Percentiles rank a stretch among this genome's conserved stretches.
phyloP scores from a whole-genome alignment of 1,140 invertebrate genomes.

The Hylyphantes graminicola region DNA sequence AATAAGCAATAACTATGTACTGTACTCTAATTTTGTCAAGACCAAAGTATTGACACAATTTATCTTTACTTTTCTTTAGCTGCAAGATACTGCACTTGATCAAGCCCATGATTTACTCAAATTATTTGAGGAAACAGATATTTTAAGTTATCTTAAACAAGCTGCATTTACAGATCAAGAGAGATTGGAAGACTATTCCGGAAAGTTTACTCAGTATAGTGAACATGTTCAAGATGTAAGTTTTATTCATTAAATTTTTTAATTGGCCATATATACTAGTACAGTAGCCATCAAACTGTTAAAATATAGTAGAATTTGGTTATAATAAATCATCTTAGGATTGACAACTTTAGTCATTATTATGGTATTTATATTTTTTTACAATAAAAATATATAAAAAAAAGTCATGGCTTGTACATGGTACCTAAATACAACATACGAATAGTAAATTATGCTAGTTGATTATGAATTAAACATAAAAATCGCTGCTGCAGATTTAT shows the following conservation, averaged over 20 bases:
- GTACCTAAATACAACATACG: no score
- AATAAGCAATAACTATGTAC: neutral
- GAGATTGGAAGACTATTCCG: constrained; percentile 81
- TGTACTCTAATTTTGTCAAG: neutral
- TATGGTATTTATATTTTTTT: no score
- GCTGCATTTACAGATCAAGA: constrained; percentile 84
- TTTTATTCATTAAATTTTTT: neutral
- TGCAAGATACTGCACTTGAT: constrained; percentile 79
- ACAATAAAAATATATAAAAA: no score
- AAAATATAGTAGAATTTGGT: neutral
- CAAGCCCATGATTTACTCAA: constrained; percentile 79
- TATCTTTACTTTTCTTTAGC: constrained; percentile 64
- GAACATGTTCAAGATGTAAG: constrained; percentile 90
- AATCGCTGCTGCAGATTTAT: no score
- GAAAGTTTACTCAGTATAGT: constrained; percentile 88
- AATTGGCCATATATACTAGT: neutral
- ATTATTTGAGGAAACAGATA: constrained; percentile 76
- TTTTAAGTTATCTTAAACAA: constrained; percentile 81
- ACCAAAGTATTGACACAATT: neutral
- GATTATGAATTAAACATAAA: no score
- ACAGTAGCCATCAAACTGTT: neutral
- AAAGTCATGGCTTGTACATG: no score
- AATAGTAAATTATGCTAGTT: no score
- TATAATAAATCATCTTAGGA: no score
- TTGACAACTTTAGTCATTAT: no score